Conservation (phyloP, 2,797 vertebrate species). For the Chaenodraco wilsoni region DNA sequence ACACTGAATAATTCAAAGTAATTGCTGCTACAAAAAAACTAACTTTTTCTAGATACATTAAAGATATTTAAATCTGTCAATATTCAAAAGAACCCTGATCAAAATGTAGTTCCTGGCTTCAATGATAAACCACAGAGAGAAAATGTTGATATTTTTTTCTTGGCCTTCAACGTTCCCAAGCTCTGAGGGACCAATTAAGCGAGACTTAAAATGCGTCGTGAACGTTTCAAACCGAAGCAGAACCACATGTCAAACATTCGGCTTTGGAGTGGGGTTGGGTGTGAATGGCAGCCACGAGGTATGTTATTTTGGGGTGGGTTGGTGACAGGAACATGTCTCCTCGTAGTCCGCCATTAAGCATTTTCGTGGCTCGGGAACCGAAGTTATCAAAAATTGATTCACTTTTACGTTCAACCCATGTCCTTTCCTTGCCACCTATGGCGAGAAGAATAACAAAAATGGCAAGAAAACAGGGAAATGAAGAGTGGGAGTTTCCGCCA, state of each 20-base stretch:
- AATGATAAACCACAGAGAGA: conserved; percentile 33
- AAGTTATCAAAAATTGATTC: conserved; percentile 34
- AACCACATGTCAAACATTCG: conserved; percentile 29
- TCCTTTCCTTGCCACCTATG: conserved; percentile 12
- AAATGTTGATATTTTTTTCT: background rate
- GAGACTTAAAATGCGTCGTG: conserved; percentile 41
- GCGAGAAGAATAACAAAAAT: conserved; percentile 1
- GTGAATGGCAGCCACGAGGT: conserved; percentile 25
- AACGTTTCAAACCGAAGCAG: conserved; percentile 42
- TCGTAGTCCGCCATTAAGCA: background rate
- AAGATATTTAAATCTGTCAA: no score
- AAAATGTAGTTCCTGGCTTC: conserved; percentile 20
- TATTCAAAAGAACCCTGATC: background rate
- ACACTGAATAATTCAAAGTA: no score
- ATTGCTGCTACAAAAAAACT: no score
- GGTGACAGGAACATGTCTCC: conserved; percentile 29
- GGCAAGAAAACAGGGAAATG: conserved; percentile 29
- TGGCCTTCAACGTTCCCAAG: conserved; percentile 14
- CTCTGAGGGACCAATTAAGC: conserved; percentile 39
- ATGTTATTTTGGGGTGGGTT: background rate
- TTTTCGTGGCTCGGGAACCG: conserved; percentile 47
- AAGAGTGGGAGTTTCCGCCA: conserved; percentile 63
- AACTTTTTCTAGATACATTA: no score
- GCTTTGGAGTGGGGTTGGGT: conserved; percentile 42
- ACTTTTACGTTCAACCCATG: conserved; percentile 21